These are phyloP conservation scores for Chondrilla cf. caribensis DNA, from an alignment of 37 sponge, comb jelly and placozoan species.

Conservation along the genomic window DNA sequence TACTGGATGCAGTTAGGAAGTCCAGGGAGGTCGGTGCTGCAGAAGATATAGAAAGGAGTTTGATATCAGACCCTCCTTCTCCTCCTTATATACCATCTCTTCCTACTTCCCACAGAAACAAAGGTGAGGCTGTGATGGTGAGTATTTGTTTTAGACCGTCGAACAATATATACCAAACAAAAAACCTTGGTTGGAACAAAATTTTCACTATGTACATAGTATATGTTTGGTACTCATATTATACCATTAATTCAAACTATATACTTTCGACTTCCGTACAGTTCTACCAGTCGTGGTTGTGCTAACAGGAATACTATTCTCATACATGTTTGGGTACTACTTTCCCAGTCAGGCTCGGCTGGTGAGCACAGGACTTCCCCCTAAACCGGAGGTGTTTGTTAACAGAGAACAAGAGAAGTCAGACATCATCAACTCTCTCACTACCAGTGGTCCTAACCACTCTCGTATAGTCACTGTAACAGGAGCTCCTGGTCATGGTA, in stretches of 20 bases:
- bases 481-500: conserved; percentile 2
- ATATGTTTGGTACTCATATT: neutral
- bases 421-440: neutral
- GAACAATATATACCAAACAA: no score
- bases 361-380: neutral
- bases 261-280: no score
- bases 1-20: no score
- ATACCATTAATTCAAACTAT: no score
- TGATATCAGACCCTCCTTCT: no score
- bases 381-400: neutral
- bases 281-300: neutral
- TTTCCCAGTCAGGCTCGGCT: neutral
- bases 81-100: no score
- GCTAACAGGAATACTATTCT: neutral
- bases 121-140: no score
- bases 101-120: no score
- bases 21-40: no score
- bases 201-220: neutral
- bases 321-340: neutral
- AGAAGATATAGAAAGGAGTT: no score
- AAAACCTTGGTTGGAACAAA: no score
- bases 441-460: neutral
- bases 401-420: neutral
- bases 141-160: no score
- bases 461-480: conserved; percentile 9